Conservation (phyloP, 2,888 invertebrate genomes). For the Amaurobius ferox region DNA sequence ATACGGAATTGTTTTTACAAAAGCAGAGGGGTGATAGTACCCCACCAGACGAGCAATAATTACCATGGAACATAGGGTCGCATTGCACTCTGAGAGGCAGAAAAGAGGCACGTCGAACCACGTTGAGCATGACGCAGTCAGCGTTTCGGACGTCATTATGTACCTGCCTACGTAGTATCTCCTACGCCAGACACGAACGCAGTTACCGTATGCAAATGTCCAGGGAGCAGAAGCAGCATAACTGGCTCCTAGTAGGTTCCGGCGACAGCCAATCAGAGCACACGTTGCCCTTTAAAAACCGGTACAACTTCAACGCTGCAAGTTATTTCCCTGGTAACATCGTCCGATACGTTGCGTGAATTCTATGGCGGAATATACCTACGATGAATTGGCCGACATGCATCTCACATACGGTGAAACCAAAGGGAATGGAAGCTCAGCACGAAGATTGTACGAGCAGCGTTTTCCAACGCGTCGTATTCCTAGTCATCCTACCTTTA, state of each 20-base stretch:
- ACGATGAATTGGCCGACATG: neutral
- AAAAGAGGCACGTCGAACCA: no score
- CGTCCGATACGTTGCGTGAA: neutral
- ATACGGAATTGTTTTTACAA: no score
- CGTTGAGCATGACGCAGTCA: no score
- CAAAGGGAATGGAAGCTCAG: neutral
- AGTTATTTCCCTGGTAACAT: neutral
- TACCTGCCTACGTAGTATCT: no score
- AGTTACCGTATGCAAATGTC: no score
- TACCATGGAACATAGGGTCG: no score
- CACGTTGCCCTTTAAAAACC: neutral
- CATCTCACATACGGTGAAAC: conserved; percentile 1
- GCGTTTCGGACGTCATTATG: no score
- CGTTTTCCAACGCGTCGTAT: neutral
- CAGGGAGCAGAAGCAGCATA: neutral
- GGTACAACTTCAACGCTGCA: neutral
- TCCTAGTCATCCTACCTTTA: conserved; percentile 4
- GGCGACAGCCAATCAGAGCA: neutral
- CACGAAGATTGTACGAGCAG: conserved; percentile 22
- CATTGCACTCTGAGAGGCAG: no score
- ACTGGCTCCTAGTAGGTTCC: neutral
- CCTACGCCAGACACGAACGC: no score
- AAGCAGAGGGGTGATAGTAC: no score
- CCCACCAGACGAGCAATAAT: no score
- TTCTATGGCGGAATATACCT: neutral